phyloP scores from a whole-genome alignment of 2,888 invertebrate species.

The Meghimatium bilineatum region DNA sequence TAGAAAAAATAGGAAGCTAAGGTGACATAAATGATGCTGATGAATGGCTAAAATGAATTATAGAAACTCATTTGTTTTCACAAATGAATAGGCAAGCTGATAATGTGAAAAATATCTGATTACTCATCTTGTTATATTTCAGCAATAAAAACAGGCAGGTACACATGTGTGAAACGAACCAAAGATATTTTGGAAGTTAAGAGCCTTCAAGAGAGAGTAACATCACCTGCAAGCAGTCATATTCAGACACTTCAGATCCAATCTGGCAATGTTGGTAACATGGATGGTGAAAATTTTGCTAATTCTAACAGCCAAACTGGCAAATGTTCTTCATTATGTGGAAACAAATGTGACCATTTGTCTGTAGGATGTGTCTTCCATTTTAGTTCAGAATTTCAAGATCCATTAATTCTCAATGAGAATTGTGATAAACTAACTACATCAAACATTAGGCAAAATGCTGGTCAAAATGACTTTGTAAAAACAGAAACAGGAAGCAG shows the following conservation, averaged over 20 bases:
- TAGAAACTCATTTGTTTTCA: too few relatives aligned
- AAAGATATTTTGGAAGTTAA: conserved; percentile 40
- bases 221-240: not conserved
- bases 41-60: too few relatives aligned
- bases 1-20: too few relatives aligned
- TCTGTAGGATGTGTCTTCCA: not conserved
- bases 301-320: not conserved
- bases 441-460: not conserved
- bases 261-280: not conserved
- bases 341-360: not conserved
- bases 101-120: not conserved
- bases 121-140: not conserved
- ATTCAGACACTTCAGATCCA: not conserved
- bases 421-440: not conserved
- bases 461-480: not conserved
- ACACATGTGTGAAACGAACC: conserved; percentile 34
- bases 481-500: not conserved
- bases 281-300: not conserved
- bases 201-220: not conserved
- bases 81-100: not conserved
- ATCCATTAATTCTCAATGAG: not conserved
- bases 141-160: conserved; percentile 39
- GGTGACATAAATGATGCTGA: too few relatives aligned
- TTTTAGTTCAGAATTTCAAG: not conserved
- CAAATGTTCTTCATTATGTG: not conserved